phyloP scores from a whole-genome alignment of 92 coral and sea anemone species.

The Phenganax marumi region DNA sequence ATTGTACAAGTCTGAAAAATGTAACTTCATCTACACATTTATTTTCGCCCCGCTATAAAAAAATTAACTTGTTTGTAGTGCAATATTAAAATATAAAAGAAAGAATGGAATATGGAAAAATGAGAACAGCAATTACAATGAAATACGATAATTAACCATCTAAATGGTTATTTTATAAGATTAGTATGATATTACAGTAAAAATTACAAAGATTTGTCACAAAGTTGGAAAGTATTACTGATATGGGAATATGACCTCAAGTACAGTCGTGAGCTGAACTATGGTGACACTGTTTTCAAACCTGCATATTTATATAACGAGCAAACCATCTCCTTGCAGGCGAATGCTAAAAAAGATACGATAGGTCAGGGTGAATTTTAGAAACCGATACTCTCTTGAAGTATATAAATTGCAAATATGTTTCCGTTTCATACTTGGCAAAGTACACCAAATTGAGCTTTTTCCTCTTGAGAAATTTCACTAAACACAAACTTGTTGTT shows the following conservation, averaged over 20 bases:
- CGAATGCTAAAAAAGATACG: slow-evolving; percentile 28
- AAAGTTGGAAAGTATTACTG: too few relatives aligned
- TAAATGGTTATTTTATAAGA: too few relatives aligned
- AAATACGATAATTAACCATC: too few relatives aligned
- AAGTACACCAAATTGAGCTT: slow-evolving; percentile 87
- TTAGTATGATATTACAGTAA: too few relatives aligned
- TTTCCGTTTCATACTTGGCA: slow-evolving; percentile 66
- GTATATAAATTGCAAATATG: not conserved
- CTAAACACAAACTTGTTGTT: not conserved
- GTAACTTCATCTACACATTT: slow-evolving; percentile 88
- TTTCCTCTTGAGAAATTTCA: slow-evolving; percentile 83
- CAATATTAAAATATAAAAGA: not conserved
- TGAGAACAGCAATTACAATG: too few relatives aligned
- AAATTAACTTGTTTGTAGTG: not conserved
- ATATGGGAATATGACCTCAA: too few relatives aligned
- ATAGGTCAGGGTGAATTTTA: slow-evolving; percentile 5
- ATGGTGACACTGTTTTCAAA: not conserved
- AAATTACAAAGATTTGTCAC: too few relatives aligned
- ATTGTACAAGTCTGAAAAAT: slow-evolving; percentile 87
- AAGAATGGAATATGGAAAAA: too few relatives aligned
- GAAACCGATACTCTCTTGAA: not conserved
- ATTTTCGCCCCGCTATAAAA: slow-evolving; percentile 74
- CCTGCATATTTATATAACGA: slow-evolving; percentile 44
- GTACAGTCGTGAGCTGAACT: too few relatives aligned
- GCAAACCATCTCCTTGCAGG: slow-evolving; percentile 41